These are phyloP conservation scores for Electrona antarctica DNA, from an alignment of 2,113 vertebrate genomes.

Conservation along the genomic window DNA sequence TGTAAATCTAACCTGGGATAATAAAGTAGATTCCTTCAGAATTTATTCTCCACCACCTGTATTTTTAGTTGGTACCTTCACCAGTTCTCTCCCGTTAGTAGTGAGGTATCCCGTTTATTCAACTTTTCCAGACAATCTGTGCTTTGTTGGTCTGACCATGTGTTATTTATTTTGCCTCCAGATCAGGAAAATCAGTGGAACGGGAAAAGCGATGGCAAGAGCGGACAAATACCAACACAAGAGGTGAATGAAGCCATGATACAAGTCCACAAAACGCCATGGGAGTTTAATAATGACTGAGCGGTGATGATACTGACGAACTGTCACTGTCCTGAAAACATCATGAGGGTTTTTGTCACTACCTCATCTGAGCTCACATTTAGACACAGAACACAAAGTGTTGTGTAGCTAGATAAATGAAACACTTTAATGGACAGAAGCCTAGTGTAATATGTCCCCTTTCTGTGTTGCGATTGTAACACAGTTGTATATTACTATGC, in stretches of 20 bases:
- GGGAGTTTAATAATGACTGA: neutral
- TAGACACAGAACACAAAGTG: too few species aligned
- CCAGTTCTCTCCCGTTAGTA: neutral
- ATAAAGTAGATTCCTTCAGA: too few species aligned
- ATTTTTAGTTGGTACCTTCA: neutral
- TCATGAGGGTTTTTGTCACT: conserved; percentile 91
- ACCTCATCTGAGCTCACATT: conserved; percentile 87
- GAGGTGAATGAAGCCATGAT: conserved; percentile 78
- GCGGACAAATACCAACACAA: conserved; percentile 96
- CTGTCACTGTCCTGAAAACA: conserved; percentile 79
- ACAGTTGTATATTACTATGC: neutral
- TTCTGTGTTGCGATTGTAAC: neutral
- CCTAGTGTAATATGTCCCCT: neutral
- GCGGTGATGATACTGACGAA: conserved; percentile 82
- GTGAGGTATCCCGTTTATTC: neutral
- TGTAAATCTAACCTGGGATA: neutral
- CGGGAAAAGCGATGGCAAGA: conserved; percentile 92
- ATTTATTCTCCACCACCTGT: too few species aligned
- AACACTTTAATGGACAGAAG: too few species aligned
- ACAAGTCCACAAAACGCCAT: too few species aligned
- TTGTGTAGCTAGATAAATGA: too few species aligned
- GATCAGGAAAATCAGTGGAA: conserved; percentile 94
- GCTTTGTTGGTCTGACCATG: neutral
- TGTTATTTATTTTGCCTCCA: conserved; percentile 52
- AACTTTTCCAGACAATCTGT: neutral